Evolutionary conservation across 1,140 invertebrate genomes (phyloP).

Genomic region (Drosophila ambigua): DNA sequence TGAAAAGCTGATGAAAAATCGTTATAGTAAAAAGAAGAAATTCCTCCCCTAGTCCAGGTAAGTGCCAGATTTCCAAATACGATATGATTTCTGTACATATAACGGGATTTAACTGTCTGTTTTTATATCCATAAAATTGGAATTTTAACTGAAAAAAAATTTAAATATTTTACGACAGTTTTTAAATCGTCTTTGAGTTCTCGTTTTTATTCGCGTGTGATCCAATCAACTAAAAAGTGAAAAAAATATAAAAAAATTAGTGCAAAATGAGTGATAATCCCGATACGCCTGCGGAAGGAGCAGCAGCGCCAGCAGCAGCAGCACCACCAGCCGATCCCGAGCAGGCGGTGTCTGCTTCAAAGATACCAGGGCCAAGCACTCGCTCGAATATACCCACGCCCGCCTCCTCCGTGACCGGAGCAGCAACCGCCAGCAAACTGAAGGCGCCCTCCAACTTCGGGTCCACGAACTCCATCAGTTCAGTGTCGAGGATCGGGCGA

Average conservation of each 20-base stretch:
- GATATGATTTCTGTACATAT: no score
- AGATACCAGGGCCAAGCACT: constrained; percentile 26
- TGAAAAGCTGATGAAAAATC: constrained; percentile 22
- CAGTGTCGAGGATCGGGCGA: constrained; percentile 75
- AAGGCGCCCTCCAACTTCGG: constrained; percentile 66
- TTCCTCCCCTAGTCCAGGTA: constrained; percentile 48
- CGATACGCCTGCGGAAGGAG: constrained; percentile 8
- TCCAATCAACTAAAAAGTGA: constrained; percentile 54
- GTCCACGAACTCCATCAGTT: constrained; percentile 32
- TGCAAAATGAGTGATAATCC: constrained; percentile 36
- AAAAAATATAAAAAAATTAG: constrained; percentile 10
- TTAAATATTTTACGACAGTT: constrained; percentile 14
- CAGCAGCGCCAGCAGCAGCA: constrained; percentile 5
- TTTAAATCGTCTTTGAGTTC: constrained; percentile 41
- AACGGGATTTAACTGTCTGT: no score
- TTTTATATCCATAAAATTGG: no score
- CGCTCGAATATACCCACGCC: constrained; percentile 69
- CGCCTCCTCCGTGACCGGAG: constrained; percentile 60
- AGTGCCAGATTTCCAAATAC: constrained; percentile 38
- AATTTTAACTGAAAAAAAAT: constrained; percentile 1
- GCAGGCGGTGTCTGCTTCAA: constrained; percentile 11
- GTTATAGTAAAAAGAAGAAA: background rate
- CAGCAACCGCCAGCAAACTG: constrained; percentile 55
- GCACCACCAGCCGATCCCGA: constrained; percentile 19
- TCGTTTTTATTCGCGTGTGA: constrained; percentile 59